phyloP scores from a whole-genome alignment of 2,113 vertebrate genomes.

The Phasianus colchicus region DNA sequence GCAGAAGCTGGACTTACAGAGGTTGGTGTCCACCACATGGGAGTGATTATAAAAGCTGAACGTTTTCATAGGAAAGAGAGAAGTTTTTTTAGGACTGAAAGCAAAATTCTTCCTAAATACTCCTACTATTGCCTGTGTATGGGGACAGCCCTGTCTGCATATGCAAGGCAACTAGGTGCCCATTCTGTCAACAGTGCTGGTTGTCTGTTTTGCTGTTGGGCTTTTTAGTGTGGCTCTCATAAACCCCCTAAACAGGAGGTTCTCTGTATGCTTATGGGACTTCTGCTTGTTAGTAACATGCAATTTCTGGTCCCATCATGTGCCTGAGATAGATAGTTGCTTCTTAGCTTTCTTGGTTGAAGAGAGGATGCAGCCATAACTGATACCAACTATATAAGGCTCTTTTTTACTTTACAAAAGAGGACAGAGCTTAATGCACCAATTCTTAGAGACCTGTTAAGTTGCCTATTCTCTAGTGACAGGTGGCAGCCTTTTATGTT shows the following conservation, averaged over 20 bases:
- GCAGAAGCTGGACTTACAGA: constrained; percentile 84
- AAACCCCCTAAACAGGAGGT: background rate
- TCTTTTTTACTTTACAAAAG: background rate
- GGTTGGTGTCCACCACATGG: constrained; percentile 66
- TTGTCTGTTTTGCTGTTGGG: background rate
- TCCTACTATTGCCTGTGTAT: background rate
- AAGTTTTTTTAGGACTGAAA: background rate
- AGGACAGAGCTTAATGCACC: background rate
- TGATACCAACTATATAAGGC: background rate
- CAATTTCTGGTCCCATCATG: background rate
- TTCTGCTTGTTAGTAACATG: background rate
- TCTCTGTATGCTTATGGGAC: background rate
- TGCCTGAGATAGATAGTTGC: background rate
- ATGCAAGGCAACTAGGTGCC: background rate
- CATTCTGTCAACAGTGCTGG: background rate
- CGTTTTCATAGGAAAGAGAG: background rate
- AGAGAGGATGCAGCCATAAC: background rate
- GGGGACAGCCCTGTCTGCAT: background rate
- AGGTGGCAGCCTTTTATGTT: background rate
- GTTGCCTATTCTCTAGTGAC: background rate
- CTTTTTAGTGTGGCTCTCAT: background rate
- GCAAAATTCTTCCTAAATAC: background rate
- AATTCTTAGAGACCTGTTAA: background rate
- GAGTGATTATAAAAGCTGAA: background rate
- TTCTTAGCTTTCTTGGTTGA: background rate